Evolutionary conservation across 2,797 vertebrate species (phyloP).

Genomic region (Percopsis omiscomaycus): DNA sequence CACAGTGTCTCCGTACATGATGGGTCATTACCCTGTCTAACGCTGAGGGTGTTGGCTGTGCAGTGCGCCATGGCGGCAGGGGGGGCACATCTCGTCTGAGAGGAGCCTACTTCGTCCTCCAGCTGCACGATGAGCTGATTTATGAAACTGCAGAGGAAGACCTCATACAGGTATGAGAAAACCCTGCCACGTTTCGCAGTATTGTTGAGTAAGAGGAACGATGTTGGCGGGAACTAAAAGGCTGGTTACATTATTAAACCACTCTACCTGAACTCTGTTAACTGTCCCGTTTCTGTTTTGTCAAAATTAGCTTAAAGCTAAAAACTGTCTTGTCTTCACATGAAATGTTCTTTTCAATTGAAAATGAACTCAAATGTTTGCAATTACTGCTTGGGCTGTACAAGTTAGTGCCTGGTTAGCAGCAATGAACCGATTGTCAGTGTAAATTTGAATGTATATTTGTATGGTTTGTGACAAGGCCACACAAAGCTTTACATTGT

Average conservation of each 20-base stretch:
- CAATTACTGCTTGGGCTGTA: not conserved
- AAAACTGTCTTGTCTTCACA: too few relatives aligned
- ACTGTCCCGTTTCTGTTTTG: too few relatives aligned
- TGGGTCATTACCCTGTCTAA: slow-evolving; percentile 19
- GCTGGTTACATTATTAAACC: too few relatives aligned
- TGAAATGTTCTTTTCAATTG: too few relatives aligned
- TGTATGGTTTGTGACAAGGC: too few relatives aligned
- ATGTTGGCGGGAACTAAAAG: too few relatives aligned
- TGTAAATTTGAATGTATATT: too few relatives aligned
- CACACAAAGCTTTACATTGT: not conserved
- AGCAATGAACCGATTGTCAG: too few relatives aligned
- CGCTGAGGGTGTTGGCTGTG: slow-evolving; percentile 10
- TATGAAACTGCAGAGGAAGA: slow-evolving; percentile 92
- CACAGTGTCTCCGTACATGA: not conserved
- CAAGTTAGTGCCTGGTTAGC: not conserved
- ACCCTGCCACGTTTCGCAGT: not conserved
- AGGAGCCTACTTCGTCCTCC: slow-evolving; percentile 92
- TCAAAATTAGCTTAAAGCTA: too few relatives aligned
- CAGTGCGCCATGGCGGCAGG: slow-evolving; percentile 49
- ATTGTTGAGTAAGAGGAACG: not conserved
- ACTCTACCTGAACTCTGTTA: too few relatives aligned
- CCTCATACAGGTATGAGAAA: slow-evolving; percentile 83
- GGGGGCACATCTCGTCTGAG: slow-evolving; percentile 55
- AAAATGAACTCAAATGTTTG: too few relatives aligned
- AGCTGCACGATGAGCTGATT: slow-evolving; percentile 96